A percentile compares a stretch with the other conserved stretches of the same genome.
Evolutionary conservation across 2,888 invertebrate species (phyloP).

Genomic region (Ormia ochracea): DNA sequence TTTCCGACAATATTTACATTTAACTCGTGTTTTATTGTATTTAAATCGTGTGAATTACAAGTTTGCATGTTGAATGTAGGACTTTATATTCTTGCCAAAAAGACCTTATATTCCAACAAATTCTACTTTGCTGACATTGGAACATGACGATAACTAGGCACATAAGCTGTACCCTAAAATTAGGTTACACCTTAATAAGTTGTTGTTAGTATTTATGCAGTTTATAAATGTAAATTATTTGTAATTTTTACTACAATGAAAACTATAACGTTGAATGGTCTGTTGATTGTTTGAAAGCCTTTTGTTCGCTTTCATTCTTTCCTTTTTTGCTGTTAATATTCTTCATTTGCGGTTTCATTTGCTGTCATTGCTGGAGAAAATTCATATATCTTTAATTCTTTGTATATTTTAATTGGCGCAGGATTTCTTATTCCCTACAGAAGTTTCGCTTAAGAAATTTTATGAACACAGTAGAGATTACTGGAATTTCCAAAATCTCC

Average conservation of each 20-base stretch:
- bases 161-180: constrained; percentile 36
- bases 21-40: constrained; percentile 56
- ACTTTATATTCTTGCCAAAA: not conserved
- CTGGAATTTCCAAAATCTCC: no score
- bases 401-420: no score
- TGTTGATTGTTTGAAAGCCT: constrained; percentile 31
- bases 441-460: no score
- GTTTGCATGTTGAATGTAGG: constrained; percentile 47
- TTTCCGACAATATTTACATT: constrained; percentile 59
- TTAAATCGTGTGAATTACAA: constrained; percentile 56
- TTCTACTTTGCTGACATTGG: constrained; percentile 11
- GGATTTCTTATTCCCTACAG: no score
- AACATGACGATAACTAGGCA: not conserved
- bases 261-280: constrained; percentile 13
- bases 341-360: not conserved
- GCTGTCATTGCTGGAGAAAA: not conserved
- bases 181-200: constrained; percentile 47
- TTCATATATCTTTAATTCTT: no score
- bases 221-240: constrained; percentile 27
- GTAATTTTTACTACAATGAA: constrained; percentile 21
- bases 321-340: not conserved
- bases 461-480: no score
- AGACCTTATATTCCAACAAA: not conserved
- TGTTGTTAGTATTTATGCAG: not conserved
- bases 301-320: constrained; percentile 13